Evolutionary conservation across 2,797 vertebrate genomes (phyloP), one percentile per base, ranked within the genome.

Genomic region (Graptemys geographica): DNA sequence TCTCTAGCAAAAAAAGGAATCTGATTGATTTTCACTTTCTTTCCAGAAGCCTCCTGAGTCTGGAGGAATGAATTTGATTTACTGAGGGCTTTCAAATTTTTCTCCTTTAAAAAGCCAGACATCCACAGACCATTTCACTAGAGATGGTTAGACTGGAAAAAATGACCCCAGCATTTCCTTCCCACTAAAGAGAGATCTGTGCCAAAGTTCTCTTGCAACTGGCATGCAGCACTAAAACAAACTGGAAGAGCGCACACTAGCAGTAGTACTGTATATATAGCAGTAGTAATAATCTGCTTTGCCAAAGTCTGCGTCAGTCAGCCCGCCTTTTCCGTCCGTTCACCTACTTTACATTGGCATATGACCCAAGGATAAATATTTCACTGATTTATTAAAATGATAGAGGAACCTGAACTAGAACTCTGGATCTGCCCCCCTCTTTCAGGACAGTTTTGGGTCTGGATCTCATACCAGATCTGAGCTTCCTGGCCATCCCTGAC

Each of bases 101-200:
- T 27, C 87, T 79, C 31, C 27, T 87, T 81, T 41, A 81, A 88
- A 89, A 15, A 1, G 78, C 65, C 53, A 0, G 11, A 55, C 47
- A 52, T 28, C 86, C 57, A n/a, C 86, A 79, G 47, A 53, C 3
- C 44, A 9, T 88, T 92, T 96, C 81, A 78, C 47, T 49, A 57
- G 52, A 90, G 83, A 11, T 90, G 31, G 21, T 59, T 93, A 79
- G 91, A 79, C 84, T 96, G 90, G 96, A 96, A 98, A 97, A 97
- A 95, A 47, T 95, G 86, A 94, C 59, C 88, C 93, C 87, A 97
- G 88, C 44, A 79, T 8, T 76, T 92, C 76, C 81, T 97, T 97
- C 82, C 93, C 91, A 93, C 59, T 93, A 95, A 94, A 84, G 93
- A 87, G 65, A 94, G 76, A 11, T 89, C 33, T 81, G 74, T 89